These are phyloP conservation scores for Plebejus melissa DNA, from an alignment of 2,888 invertebrate genomes.

Conservation along the genomic window DNA sequence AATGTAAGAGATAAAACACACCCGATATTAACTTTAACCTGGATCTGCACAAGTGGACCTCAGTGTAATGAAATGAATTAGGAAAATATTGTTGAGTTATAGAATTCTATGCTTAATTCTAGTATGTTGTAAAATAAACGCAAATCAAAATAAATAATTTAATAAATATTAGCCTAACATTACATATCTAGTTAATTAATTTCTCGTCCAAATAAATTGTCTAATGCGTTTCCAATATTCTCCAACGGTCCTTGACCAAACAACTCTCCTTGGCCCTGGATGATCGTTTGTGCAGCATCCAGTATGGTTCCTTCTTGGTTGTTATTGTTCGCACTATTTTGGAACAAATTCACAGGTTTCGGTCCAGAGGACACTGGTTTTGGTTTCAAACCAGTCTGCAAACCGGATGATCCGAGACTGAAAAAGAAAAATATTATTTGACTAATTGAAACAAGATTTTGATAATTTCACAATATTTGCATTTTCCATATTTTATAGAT, in stretches of 20 bases:
- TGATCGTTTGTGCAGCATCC: slow-evolving; percentile 39
- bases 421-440: slow-evolving; percentile 35
- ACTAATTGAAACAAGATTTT: neutral
- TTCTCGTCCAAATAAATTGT: slow-evolving; percentile 55
- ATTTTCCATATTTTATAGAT: neutral
- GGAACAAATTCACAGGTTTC: slow-evolving; percentile 61
- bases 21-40: no score
- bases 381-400: slow-evolving; percentile 69
- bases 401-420: slow-evolving; percentile 64
- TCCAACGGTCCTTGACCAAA: slow-evolving; percentile 57
- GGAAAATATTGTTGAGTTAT: no score
- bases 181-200: slow-evolving; percentile 37
- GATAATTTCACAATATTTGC: no score
- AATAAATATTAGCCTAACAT: slow-evolving; percentile 35
- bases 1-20: no score
- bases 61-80: no score
- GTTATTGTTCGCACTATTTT: slow-evolving; percentile 48
- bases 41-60: no score
- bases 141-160: slow-evolving; percentile 28
- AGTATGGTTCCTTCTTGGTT: slow-evolving; percentile 42
- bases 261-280: slow-evolving; percentile 38
- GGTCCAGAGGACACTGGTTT: slow-evolving; percentile 65
- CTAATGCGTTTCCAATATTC: slow-evolving; percentile 64
- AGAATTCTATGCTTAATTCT: neutral
- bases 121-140: slow-evolving; percentile 7